phyloP scores from a whole-genome alignment of 2,113 vertebrate genomes.

The Isurus oxyrinchus region DNA sequence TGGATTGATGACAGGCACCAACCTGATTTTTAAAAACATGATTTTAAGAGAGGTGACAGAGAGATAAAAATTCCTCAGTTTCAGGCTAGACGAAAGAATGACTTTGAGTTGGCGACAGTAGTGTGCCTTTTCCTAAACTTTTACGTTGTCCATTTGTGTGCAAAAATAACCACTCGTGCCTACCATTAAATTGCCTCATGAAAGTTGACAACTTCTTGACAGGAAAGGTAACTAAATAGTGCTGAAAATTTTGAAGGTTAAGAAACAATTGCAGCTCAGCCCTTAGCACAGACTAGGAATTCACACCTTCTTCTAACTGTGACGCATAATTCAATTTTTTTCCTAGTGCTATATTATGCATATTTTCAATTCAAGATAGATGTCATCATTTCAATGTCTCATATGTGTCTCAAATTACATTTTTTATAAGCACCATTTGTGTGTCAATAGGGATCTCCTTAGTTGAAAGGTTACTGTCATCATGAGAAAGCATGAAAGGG shows the following conservation, averaged over 20 bases:
- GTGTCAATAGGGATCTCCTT: not conserved
- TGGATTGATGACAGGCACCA: not conserved
- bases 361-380: conserved; percentile 9
- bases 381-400: not conserved
- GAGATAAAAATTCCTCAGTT: not conserved
- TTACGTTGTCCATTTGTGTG: not conserved
- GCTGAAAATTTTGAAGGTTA: not conserved
- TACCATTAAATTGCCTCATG: not conserved
- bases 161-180: not conserved
- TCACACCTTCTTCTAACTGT: not conserved
- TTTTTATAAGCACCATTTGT: not conserved
- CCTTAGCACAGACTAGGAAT: not conserved
- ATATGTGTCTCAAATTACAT: not conserved
- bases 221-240: not conserved
- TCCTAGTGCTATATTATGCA: not conserved
- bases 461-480: not conserved
- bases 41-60: not conserved
- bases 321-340: not conserved
- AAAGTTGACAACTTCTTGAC: not conserved
- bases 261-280: not conserved
- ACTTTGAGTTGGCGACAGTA: not conserved
- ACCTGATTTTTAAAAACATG: not conserved
- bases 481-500: not conserved
- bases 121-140: not conserved
- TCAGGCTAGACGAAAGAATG: too few species aligned